Conservation (phyloP, 2,888 invertebrate species). For the Agrotis ipsilon region DNA sequence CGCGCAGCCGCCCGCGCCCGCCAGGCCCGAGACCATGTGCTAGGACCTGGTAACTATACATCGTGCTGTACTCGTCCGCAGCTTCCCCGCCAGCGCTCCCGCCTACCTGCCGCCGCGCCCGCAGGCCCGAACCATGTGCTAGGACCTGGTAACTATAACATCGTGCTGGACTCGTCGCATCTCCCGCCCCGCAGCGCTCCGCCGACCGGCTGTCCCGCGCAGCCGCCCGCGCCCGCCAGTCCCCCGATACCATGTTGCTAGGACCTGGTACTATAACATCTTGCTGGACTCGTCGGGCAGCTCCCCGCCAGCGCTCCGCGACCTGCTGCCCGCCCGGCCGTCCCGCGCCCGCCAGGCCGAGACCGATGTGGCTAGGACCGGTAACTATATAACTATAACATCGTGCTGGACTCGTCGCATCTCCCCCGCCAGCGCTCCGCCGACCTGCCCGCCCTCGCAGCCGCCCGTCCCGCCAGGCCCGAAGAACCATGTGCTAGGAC, state of each 20-base stretch:
- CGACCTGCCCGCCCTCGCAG: no score
- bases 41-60: constrained; percentile 66
- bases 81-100: constrained; percentile 87
- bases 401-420: no score
- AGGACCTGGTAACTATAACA: constrained; percentile 60
- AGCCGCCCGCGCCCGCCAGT: constrained; percentile 81
- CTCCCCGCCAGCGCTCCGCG: no score
- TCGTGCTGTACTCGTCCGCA: constrained; percentile 89
- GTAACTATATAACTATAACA: no score
- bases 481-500: no score
- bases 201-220: constrained; percentile 79
- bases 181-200: constrained; percentile 88
- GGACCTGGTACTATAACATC: constrained; percentile 5
- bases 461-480: no score
- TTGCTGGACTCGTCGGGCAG: no score
- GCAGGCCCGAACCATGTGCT: constrained; percentile 88
- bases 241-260: constrained; percentile 89
- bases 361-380: no score
- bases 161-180: constrained; percentile 89
- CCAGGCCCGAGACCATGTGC: constrained; percentile 88
- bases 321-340: no score
- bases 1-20: constrained; percentile 79
- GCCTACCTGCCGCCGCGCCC: constrained; percentile 82
- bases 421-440: no score
- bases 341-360: no score